These are phyloP conservation scores for Urocolius indicus DNA, from an alignment of 2,113 vertebrate species.

Conservation along the genomic window DNA sequence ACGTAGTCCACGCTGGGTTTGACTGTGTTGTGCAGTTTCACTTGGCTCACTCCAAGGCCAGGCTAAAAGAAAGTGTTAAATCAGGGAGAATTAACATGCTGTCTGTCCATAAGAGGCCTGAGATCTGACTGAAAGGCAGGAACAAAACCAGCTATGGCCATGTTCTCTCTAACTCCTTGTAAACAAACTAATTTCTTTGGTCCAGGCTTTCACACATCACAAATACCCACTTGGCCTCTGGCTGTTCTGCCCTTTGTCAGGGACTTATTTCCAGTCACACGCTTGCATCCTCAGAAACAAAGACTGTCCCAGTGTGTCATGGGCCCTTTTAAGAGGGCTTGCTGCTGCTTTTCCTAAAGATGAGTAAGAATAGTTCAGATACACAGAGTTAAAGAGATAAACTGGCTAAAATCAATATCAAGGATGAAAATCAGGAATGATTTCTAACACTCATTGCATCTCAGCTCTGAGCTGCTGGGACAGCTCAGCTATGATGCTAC, in stretches of 20 bases:
- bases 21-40: constrained; percentile 81
- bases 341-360: background rate
- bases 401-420: background rate
- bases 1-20: constrained; percentile 93
- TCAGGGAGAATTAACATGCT: background rate
- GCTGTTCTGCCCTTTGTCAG: background rate
- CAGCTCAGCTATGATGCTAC: background rate
- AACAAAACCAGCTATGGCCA: background rate
- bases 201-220: background rate
- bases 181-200: background rate
- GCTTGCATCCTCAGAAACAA: background rate
- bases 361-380: background rate
- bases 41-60: constrained; percentile 76
- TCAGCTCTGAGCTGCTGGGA: background rate
- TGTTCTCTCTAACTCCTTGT: background rate
- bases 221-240: background rate
- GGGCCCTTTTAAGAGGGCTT: background rate
- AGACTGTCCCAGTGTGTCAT: background rate
- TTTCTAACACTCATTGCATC: background rate
- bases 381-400: background rate
- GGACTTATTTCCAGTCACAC: background rate
- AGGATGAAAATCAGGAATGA: background rate
- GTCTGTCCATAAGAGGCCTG: background rate
- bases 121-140: background rate
- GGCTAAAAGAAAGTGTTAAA: constrained; percentile 59